These are phyloP conservation scores for Hippolais icterina DNA, from an alignment of 2,113 vertebrate species.

Conservation along the genomic window DNA sequence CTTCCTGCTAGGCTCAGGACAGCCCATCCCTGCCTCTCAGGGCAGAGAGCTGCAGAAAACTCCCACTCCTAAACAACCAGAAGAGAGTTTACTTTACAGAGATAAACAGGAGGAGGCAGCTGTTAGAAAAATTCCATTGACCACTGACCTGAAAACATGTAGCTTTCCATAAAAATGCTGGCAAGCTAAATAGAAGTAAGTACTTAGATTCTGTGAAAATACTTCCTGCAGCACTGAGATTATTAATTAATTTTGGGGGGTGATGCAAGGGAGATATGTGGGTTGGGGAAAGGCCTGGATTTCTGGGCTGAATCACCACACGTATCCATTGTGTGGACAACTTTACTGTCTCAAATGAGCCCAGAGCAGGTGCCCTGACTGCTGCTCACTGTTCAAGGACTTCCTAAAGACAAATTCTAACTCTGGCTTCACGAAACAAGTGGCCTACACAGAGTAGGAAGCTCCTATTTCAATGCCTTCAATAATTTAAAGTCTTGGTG, in stretches of 20 bases:
- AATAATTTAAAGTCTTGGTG: not conserved
- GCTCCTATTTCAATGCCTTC: not conserved
- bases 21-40: not conserved
- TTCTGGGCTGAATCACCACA: not conserved
- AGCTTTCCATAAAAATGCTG: constrained; percentile 57
- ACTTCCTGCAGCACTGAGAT: not conserved
- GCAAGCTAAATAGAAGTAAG: constrained; percentile 20
- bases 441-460: not conserved
- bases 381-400: not conserved
- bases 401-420: not conserved
- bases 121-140: constrained; percentile 67
- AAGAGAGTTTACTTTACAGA: constrained; percentile 63
- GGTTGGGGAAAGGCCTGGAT: not conserved
- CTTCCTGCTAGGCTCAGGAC: not conserved
- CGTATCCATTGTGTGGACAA: not conserved
- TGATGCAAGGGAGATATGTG: not conserved
- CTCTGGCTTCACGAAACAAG: not conserved
- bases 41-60: not conserved
- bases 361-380: not conserved
- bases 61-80: constrained; percentile 50
- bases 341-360: not conserved
- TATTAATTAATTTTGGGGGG: not conserved
- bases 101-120: constrained; percentile 74
- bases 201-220: not conserved
- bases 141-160: constrained; percentile 52